phyloP scores from a whole-genome alignment of 1,140 invertebrate species.

The Drosophila tropicalis region DNA sequence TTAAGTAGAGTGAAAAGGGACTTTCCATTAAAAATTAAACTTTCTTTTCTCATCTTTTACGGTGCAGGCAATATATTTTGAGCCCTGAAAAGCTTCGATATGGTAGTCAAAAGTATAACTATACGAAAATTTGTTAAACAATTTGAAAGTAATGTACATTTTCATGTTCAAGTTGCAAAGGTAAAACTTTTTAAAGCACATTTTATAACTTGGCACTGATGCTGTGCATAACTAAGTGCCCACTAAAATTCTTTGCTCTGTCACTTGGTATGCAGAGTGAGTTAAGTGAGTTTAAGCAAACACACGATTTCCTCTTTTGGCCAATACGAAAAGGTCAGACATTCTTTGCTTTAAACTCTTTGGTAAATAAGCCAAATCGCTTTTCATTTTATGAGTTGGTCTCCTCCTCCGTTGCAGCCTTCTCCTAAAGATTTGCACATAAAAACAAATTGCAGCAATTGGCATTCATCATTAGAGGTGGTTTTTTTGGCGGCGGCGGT shows the following conservation, averaged over 20 bases:
- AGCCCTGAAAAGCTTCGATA: too few relatives aligned
- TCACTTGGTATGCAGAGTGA: neutral
- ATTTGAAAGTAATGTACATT: neutral
- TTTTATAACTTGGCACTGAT: neutral
- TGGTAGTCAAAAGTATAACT: too few relatives aligned
- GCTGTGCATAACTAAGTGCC: neutral
- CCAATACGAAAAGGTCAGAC: conserved; percentile 44
- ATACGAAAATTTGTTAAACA: neutral
- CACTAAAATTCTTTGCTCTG: conserved; percentile 1
- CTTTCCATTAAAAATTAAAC: too few relatives aligned
- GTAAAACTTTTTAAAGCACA: neutral
- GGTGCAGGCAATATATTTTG: too few relatives aligned
- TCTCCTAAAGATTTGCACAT: conserved; percentile 7
- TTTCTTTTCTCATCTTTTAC: too few relatives aligned
- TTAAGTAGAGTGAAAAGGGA: too few relatives aligned
- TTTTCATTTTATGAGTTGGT: conserved; percentile 58
- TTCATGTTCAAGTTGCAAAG: neutral
- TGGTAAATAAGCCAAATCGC: conserved; percentile 58
- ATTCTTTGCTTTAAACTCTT: conserved; percentile 41
- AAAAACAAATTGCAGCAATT: conserved; percentile 75
- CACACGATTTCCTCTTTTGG: conserved; percentile 41
- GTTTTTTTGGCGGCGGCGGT: conserved; percentile 29
- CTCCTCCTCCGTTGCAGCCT: conserved; percentile 17
- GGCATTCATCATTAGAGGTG: conserved; percentile 70
- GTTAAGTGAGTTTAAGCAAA: conserved; percentile 28